These are phyloP conservation scores for Leucoptera coffeella DNA, from an alignment of 2,888 invertebrate species.

Conservation along the genomic window DNA sequence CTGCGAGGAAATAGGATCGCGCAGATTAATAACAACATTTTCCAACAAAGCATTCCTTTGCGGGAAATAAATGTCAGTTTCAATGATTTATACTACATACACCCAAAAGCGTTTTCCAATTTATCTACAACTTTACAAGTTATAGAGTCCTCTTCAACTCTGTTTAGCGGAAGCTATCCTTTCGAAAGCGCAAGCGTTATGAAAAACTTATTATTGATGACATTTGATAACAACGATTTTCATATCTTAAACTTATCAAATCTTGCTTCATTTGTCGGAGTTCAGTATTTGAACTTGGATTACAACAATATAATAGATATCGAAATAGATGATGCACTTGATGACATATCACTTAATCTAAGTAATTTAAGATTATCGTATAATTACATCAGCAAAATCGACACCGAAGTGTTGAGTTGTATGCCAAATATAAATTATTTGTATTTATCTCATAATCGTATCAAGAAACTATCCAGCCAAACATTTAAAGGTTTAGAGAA, in stretches of 20 bases:
- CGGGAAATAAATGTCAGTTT: slow-evolving; percentile 88
- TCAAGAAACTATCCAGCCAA: slow-evolving; percentile 61
- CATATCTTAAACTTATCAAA: slow-evolving; percentile 66
- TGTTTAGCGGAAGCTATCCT: slow-evolving; percentile 75
- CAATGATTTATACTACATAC: slow-evolving; percentile 79
- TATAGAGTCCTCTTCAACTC: slow-evolving; percentile 80
- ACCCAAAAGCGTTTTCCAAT: slow-evolving; percentile 73
- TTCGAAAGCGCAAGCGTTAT: slow-evolving; percentile 70
- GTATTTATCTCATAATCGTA: slow-evolving; percentile 72
- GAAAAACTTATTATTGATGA: slow-evolving; percentile 72
- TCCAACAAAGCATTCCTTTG: slow-evolving; percentile 67
- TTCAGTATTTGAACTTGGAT: slow-evolving; percentile 80
- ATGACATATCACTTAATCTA: slow-evolving; percentile 63
- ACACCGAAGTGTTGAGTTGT: slow-evolving; percentile 64
- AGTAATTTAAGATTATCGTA: slow-evolving; percentile 77
- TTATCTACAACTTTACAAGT: slow-evolving; percentile 71
- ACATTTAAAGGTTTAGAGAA: slow-evolving; percentile 73
- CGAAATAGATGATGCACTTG: slow-evolving; percentile 57
- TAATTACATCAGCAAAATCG: slow-evolving; percentile 67
- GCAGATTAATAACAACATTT: slow-evolving; percentile 62
- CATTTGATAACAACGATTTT: slow-evolving; percentile 83
- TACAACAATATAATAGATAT: slow-evolving; percentile 74
- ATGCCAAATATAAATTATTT: slow-evolving; percentile 69
- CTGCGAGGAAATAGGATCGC: slow-evolving; percentile 80
- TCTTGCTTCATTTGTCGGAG: slow-evolving; percentile 59